Evolutionary conservation across 1,140 invertebrate genomes (phyloP), one percentile per base, ranked within the genome.

Genomic region (Cepaea nemoralis): DNA sequence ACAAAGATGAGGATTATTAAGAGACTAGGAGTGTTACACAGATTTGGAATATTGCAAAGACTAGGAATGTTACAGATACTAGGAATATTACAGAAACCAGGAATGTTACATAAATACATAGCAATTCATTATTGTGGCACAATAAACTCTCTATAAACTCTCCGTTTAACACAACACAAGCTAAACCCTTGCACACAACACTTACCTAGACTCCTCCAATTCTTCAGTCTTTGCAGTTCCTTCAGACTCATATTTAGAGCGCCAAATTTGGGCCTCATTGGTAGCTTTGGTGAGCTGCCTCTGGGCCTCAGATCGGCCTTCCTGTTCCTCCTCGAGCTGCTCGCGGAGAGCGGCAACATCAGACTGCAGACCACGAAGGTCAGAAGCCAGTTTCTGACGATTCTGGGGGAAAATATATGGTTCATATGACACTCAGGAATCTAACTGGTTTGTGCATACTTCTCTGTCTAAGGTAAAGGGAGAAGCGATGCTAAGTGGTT

Each of bases 211-310:
- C 92, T 99, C 98, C 91, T 99, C 98, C 84, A 99, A 94, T 93
- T 99, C 98, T 92, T 99, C 98, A 86, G 97, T 95, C 86, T 97
- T 94, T 83, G 97, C 96, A 85, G 99, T 94, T 89, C 98, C 98
- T 93, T 99, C 97, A 88, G 96, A 96, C 92, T 99, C 97, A 94
- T 98, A 99, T 92, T 98, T 98, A 91, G 96, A 95, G 86, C 97
- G 94, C 98, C 97, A 99, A 70, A 97, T 92, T 93, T 98, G 97
- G 70, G 90, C 88, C 82, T 91, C 98, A 87, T 96, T 97, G 90
- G 99, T 99, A 85, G 97, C 96, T 93, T 99, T 99, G 94, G 96
- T 97, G 86, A 99, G 94, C 92, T 99, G 98, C 90, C 98, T 94
- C 92, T 99, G 97, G 83, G 94, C 85, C 81, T 94, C 94, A 74